A percentile compares a stretch with the other conserved stretches of the same genome.
Evolutionary conservation across 2,888 invertebrate genomes (phyloP).

Genomic region (Lamellibrachia satsuma): DNA sequence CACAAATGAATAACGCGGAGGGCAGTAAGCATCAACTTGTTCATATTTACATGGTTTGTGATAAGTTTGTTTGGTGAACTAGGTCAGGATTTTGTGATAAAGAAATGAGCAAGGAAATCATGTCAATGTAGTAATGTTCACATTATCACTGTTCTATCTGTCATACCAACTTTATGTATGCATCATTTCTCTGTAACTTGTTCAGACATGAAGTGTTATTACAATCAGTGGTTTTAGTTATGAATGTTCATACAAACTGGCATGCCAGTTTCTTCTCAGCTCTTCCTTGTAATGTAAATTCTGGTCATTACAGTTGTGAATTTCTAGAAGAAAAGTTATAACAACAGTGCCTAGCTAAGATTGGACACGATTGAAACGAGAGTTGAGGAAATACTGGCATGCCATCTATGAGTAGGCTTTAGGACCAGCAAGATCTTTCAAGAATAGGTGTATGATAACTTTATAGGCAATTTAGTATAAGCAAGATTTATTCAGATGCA

Average conservation of each 20-base stretch:
- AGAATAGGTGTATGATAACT: neutral
- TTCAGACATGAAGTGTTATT: neutral
- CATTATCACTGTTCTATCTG: neutral
- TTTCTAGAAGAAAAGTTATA: neutral
- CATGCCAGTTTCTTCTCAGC: neutral
- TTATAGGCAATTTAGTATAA: conserved; percentile 3
- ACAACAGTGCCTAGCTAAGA: neutral
- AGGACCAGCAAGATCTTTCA: neutral
- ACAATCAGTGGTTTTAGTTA: neutral
- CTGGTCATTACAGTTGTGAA: no score
- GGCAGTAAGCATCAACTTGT: neutral
- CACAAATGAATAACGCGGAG: neutral
- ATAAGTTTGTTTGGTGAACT: neutral
- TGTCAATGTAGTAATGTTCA: neutral
- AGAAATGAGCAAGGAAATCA: neutral
- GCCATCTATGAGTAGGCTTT: neutral
- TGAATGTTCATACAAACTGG: neutral
- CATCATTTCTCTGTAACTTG: neutral
- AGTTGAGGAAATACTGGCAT: neutral
- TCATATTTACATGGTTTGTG: neutral
- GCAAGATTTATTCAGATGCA: neutral
- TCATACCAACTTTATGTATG: neutral
- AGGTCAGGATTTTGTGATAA: neutral
- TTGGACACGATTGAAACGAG: neutral
- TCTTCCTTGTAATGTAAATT: neutral